Evolutionary conservation across 2,113 vertebrate genomes (phyloP).

Genomic region (Tympanuchus pallidicinctus): DNA sequence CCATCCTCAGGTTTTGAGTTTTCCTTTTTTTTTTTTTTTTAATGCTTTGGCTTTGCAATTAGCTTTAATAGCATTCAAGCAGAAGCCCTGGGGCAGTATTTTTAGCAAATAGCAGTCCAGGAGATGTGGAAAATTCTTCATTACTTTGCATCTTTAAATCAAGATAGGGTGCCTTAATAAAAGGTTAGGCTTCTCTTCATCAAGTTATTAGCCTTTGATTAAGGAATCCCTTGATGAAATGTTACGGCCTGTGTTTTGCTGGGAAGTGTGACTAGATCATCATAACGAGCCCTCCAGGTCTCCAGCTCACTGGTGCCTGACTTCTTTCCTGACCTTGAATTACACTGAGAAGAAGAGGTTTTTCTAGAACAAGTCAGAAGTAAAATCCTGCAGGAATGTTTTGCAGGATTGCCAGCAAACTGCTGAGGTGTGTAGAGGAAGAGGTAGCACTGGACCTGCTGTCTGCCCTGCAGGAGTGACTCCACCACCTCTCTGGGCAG

Average conservation of each 20-base stretch:
- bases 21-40: not conserved
- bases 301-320: not conserved
- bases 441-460: not conserved
- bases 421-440: rapidly evolving
- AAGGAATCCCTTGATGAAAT: constrained; percentile 56
- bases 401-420: not conserved
- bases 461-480: not conserved
- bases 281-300: constrained; percentile 19
- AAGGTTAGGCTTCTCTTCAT: constrained; percentile 40
- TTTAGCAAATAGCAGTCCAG: not conserved
- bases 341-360: not conserved
- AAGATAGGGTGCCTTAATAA: constrained; percentile 10
- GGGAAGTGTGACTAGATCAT: constrained; percentile 43
- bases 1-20: not conserved
- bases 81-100: not conserved
- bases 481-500: too few species aligned
- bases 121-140: not conserved
- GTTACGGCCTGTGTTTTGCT: constrained; percentile 46
- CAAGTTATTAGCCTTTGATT: constrained; percentile 49
- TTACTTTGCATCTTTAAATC: constrained; percentile 29
- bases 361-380: not conserved
- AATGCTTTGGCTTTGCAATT: not conserved
- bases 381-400: not conserved
- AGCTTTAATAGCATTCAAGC: not conserved
- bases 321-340: constrained; percentile 56